Evolutionary conservation across 2,797 vertebrate genomes (phyloP).

Genomic region (Lates japonicus): DNA sequence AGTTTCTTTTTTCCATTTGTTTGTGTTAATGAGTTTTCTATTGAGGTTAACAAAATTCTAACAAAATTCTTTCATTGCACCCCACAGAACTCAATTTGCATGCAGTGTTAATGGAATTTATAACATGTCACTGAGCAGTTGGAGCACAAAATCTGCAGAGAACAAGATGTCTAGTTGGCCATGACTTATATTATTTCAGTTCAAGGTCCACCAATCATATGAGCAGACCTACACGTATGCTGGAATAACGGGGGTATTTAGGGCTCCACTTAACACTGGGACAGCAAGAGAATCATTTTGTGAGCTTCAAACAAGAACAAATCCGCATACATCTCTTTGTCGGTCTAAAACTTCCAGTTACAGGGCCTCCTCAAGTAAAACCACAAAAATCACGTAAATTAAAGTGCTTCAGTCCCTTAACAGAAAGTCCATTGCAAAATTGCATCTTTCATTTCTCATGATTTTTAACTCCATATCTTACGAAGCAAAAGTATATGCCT

Average conservation of each 20-base stretch:
- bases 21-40: background rate
- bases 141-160: background rate
- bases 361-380: constrained; percentile 3
- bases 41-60: background rate
- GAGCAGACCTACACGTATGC: background rate
- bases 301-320: background rate
- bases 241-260: background rate
- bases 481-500: background rate
- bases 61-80: constrained; percentile 7
- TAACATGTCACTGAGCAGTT: background rate
- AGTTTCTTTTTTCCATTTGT: background rate
- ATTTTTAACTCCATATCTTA: background rate
- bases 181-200: background rate
- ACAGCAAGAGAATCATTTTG: background rate
- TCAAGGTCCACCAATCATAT: constrained; percentile 2
- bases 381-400: background rate
- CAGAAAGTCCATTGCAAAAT: constrained; percentile 18
- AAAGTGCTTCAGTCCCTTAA: constrained; percentile 11
- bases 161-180: background rate
- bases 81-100: constrained; percentile 5
- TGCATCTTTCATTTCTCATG: constrained; percentile 7
- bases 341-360: background rate
- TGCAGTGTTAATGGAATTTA: background rate
- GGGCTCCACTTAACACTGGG: background rate
- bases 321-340: background rate